A percentile compares a stretch with the other conserved stretches of the same genome.
phyloP scores from a whole-genome alignment of 2,888 invertebrate genomes.

The Yponomeuta malinellus region DNA sequence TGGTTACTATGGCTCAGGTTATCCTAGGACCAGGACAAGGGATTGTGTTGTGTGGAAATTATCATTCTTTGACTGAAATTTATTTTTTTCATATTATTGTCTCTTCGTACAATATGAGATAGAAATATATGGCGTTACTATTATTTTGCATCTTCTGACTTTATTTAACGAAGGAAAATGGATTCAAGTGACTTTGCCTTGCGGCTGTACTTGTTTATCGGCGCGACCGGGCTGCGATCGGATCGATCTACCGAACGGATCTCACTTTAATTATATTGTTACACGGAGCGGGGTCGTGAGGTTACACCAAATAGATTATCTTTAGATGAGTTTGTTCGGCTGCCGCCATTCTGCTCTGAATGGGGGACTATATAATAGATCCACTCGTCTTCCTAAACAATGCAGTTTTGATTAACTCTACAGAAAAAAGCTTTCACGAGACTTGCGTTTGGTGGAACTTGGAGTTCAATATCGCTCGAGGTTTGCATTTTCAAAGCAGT shows the following conservation, averaged over 20 bases:
- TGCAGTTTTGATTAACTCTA: background rate
- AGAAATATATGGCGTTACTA: too few relatives aligned
- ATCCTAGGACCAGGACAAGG: too few relatives aligned
- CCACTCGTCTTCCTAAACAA: background rate
- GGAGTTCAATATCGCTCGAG: too few relatives aligned
- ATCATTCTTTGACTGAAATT: too few relatives aligned
- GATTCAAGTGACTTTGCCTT: background rate
- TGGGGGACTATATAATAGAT: conserved; percentile 23
- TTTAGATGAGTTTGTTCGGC: conserved; percentile 51
- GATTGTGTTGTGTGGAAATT: too few relatives aligned
- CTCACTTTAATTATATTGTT: conserved; percentile 75
- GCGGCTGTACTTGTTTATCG: background rate
- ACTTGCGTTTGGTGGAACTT: too few relatives aligned
- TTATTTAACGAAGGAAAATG: background rate
- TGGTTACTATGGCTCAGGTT: too few relatives aligned
- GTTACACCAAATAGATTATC: conserved; percentile 74
- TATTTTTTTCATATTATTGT: too few relatives aligned
- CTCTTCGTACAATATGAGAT: too few relatives aligned
- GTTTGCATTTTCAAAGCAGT: too few relatives aligned
- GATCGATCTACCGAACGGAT: conserved; percentile 36
- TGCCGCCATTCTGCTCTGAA: conserved; percentile 44
- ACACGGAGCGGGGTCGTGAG: conserved; percentile 66
- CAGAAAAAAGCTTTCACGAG: background rate
- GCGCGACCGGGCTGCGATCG: conserved; percentile 25
- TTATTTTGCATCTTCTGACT: background rate